Base-by-base conservation (phyloP, 2,797 vertebrate genomes). In the Chelidonichthys spinosus region DNA sequence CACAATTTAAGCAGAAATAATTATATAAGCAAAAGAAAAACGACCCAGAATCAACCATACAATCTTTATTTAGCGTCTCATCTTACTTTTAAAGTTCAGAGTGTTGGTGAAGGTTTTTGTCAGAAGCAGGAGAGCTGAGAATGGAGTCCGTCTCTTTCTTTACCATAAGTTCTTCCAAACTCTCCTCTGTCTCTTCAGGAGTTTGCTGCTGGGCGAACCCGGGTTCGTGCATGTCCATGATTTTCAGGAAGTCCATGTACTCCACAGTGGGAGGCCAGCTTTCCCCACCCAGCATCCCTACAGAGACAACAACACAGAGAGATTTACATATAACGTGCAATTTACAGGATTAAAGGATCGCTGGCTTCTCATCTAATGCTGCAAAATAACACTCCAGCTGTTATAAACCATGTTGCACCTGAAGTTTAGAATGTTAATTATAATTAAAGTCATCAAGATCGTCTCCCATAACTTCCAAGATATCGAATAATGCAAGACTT, bases 221-320 rank as follows among this genome's bases (percentile, higher is more conserved):
- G 0, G 94, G 93, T 1, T 86, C 14, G 0, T 95, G 72, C 0
- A 72, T 76, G 66, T 97, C 97, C 95, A 98, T 97, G 92, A 95
- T 88, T 67, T 90, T 93, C 33, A 99, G 95, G 83, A 98, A 98
- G 88, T 98, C 84, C 0, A 95, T 96, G 58, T 97, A 96, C 0
- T 96, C 93, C 46, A 94, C 93, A 1, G 92, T 89, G 7, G 98
- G 96, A 59, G 87, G 93, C 97, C 97, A 97, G 33, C 91, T 90
- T 15, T 94, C 91, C 18, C 93, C 94, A 2, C 92, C 92, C 85
- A 98, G 89, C 79, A 79, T 83, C 68, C 94, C 98, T 99, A 72
- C 40, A 76, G 76, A 81, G 68, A 83, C 9, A 32, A 37, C 36
- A 17, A 54, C n/a, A 69, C 13, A 17, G 43, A 56, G 1, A 56